Conservation (phyloP, 2,113 vertebrate genomes). For the Tychaedon coryphoeus region DNA sequence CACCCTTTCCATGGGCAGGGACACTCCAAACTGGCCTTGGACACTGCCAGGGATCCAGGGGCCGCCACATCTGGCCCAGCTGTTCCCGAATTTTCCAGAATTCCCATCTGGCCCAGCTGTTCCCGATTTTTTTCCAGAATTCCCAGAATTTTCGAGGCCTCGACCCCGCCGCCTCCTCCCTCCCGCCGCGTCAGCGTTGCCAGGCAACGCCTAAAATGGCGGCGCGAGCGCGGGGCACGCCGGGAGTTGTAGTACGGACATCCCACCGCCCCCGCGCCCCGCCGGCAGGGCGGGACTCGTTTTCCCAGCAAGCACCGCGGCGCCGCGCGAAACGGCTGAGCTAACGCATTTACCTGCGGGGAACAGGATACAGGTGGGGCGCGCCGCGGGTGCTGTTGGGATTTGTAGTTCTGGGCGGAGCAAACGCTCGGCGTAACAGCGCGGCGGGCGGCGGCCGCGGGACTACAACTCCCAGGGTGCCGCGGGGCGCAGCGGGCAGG, state of each 20-base stretch:
- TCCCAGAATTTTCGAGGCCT: neutral
- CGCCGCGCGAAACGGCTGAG: neutral
- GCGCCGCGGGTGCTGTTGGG: neutral
- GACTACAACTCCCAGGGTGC: slow-evolving; percentile 54
- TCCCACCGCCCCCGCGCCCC: rapidly evolving
- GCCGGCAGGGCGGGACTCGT: rapidly evolving
- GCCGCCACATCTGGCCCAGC: neutral
- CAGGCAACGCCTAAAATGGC: slow-evolving; percentile 54
- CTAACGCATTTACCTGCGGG: neutral
- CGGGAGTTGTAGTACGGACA: neutral
- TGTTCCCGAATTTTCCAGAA: neutral
- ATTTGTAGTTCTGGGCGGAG: rapidly evolving
- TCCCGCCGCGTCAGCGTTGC: slow-evolving; percentile 49
- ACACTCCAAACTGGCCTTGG: no score
- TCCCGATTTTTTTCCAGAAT: neutral
- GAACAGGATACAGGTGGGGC: neutral
- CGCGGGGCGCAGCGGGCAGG: neutral
- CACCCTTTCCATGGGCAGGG: no score
- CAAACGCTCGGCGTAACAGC: rapidly evolving
- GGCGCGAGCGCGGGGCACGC: neutral
- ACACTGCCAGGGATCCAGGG: no score
- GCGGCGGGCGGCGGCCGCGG: rapidly evolving
- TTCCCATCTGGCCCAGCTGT: neutral
- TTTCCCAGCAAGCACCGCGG: slow-evolving; percentile 6
- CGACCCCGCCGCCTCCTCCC: neutral